A percentile compares a stretch with the other conserved stretches of the same genome.
These are phyloP conservation scores for Oscheius myriophilus DNA, from an alignment of 2,888 invertebrate species.

Conservation along the genomic window DNA sequence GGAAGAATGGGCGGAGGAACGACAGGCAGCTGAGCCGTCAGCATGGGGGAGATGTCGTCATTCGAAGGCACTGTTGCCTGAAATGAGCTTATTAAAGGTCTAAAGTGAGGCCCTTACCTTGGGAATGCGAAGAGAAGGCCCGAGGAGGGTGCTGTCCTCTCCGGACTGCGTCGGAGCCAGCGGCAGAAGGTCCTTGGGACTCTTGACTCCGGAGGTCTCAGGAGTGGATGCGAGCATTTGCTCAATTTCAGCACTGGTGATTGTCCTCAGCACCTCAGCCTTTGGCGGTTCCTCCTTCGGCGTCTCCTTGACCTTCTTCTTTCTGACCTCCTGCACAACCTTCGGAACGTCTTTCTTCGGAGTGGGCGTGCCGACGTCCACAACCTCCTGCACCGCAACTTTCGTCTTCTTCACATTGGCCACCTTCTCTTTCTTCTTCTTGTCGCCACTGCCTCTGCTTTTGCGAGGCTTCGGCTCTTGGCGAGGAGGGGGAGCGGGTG, in stretches of 20 bases:
- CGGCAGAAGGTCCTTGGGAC: background rate
- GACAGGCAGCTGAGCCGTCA: too few relatives aligned
- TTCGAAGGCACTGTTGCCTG: too few relatives aligned
- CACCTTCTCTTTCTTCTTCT: constrained; percentile 15
- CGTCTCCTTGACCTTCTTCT: background rate
- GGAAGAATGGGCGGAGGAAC: too few relatives aligned
- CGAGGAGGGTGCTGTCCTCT: background rate
- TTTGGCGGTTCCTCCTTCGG: constrained; percentile 30
- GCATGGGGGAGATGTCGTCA: too few relatives aligned
- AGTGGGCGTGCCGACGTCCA: background rate
- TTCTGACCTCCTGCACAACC: background rate
- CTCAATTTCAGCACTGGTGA: constrained; percentile 18
- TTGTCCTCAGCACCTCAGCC: constrained; percentile 1
- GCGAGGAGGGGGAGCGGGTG: too few relatives aligned
- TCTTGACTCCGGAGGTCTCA: background rate
- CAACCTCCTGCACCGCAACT: background rate
- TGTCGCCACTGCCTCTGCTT: background rate
- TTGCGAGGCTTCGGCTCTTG: too few relatives aligned
- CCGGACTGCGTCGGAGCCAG: background rate
- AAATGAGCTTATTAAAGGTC: too few relatives aligned
- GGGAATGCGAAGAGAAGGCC: too few relatives aligned
- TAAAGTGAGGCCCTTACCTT: too few relatives aligned
- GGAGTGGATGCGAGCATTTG: constrained; percentile 16
- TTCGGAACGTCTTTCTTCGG: background rate
- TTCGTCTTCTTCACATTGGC: constrained; percentile 15